Conservation (phyloP, 2,113 vertebrate genomes). For the Paraplagusia blochii region DNA sequence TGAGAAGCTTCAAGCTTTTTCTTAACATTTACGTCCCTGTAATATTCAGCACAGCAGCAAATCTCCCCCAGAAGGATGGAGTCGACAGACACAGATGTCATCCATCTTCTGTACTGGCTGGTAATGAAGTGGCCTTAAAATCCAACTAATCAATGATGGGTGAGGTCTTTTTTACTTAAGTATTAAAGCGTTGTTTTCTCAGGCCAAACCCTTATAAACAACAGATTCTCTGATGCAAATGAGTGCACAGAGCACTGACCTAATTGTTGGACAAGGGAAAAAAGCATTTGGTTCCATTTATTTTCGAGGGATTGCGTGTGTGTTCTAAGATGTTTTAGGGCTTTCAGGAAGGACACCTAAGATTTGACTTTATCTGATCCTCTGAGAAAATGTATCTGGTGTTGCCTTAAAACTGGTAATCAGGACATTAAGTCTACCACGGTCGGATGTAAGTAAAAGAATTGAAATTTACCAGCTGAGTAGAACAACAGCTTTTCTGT, state of each 20-base stretch:
- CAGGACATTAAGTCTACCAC: not conserved
- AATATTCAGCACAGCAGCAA: too few species aligned
- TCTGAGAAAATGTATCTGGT: slow-evolving; percentile 26
- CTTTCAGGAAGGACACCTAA: slow-evolving; percentile 33
- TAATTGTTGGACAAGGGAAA: slow-evolving; percentile 60
- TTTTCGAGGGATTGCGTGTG: slow-evolving; percentile 52
- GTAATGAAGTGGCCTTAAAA: slow-evolving; percentile 19
- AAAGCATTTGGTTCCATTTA: slow-evolving; percentile 75
- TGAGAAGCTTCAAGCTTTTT: too few species aligned
- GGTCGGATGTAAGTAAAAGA: too few species aligned
- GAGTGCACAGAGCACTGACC: slow-evolving; percentile 62
- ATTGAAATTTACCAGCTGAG: too few species aligned
- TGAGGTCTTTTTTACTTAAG: slow-evolving; percentile 11
- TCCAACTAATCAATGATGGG: slow-evolving; percentile 8
- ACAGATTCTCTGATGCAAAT: slow-evolving; percentile 16
- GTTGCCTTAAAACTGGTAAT: slow-evolving; percentile 7
- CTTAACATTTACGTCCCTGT: too few species aligned
- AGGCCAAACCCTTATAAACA: slow-evolving; percentile 22
- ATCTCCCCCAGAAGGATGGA: slow-evolving; percentile 1
- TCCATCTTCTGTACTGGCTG: not conserved
- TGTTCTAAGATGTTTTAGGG: slow-evolving; percentile 26
- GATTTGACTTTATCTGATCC: slow-evolving; percentile 45
- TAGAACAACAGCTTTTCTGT: too few species aligned
- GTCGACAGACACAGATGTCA: not conserved
- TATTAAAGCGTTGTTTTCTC: slow-evolving; percentile 29